Base-by-base conservation (phyloP, 2,888 invertebrate genomes). In the Bombylius major region DNA sequence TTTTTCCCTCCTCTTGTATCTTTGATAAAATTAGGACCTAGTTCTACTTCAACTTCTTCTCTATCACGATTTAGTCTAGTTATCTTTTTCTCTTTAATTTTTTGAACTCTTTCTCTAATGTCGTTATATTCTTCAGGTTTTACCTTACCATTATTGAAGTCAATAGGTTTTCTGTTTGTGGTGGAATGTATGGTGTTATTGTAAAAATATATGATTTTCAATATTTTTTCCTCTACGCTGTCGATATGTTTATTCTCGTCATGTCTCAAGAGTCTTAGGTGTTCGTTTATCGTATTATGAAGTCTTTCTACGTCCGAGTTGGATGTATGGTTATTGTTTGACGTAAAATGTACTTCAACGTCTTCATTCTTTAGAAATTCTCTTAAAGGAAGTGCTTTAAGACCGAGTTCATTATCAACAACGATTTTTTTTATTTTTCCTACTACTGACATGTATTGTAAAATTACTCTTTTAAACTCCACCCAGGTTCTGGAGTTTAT, bases 81-180 rank as follows among this genome's bases (percentile, higher is more conserved):
- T 23, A 23, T 23, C 1, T 1, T 1, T 23, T 23, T 23, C 3
- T 23, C 23, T 23, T 23, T 23, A 3, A 23, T 23, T 23, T 23
- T 23, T 23, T 23, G 23, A 3, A 23, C 56, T 31, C 31, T 14
- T 14, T 59, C 55, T 32, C 58, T 53, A 34, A 62, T 61, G 6
- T 48, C 44, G 14, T 53, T 12, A 13, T 60, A 63, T 51, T 55
- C 59, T 5, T 54, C 47, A 23, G 58, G 50, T 4, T 54, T 44
- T 5, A 63, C 59, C 46, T 55, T 58, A 6, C 61, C 61, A 34
- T 56, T 58, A 13, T 58, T 6, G 34, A 62, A 63, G n/a, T 62
- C 62, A 9, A 61, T 61, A 5, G 59, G 61, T 51, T 23, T 23
- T 23, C 3, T 23, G 3, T 23, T 23, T 23, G 23, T 23, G 23